A percentile compares a stretch with the other conserved stretches of the same genome.
Conservation (phyloP, 2,113 vertebrate species). For the Geococcyx californianus region DNA sequence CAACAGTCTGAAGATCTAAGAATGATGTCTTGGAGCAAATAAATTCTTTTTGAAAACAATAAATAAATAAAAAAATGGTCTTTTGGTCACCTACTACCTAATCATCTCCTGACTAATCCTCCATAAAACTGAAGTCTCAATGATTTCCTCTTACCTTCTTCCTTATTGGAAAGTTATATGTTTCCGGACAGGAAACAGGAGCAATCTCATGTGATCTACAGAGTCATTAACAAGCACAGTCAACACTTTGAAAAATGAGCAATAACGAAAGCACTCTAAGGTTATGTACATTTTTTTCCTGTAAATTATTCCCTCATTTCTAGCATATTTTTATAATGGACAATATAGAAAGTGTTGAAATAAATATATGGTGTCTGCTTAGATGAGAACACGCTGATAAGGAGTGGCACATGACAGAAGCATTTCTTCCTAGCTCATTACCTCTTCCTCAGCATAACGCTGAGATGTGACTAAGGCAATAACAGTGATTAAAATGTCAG, state of each 20-base stretch:
- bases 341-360: background rate
- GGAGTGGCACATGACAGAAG: background rate
- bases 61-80: background rate
- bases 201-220: background rate
- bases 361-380: background rate
- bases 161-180: background rate
- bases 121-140: background rate
- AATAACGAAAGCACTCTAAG: background rate
- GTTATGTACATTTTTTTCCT: background rate
- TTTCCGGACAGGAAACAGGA: background rate
- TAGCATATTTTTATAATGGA: background rate
- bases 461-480: background rate
- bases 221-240: background rate
- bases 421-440: background rate
- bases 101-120: background rate
- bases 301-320: background rate
- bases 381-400: background rate
- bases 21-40: background rate
- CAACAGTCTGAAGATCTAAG: background rate
- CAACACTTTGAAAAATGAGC: background rate
- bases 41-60: background rate
- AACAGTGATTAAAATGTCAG: background rate
- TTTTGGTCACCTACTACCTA: slow-evolving; percentile 10
- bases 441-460: background rate
- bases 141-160: background rate